Evolutionary conservation across 2,113 vertebrate genomes (phyloP).

Genomic region (Otis tarda): DNA sequence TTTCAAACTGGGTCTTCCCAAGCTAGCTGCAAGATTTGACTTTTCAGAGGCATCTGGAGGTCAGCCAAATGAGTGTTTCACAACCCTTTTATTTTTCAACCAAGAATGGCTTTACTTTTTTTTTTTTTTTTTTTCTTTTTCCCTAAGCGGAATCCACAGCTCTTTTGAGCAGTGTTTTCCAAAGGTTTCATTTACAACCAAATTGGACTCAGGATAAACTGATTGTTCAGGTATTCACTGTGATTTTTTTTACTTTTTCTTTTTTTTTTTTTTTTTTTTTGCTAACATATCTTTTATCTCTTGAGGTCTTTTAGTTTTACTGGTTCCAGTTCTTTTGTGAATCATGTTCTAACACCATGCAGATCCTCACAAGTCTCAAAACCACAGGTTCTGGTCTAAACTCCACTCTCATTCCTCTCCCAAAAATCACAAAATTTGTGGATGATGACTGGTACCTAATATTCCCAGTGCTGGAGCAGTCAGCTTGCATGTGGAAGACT

Average conservation of each 20-base stretch:
- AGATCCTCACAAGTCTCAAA: neutral
- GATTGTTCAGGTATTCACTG: neutral
- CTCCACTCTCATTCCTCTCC: neutral
- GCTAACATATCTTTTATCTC: too few species aligned
- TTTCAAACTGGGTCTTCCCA: neutral
- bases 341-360: neutral
- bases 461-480: neutral
- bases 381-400: neutral
- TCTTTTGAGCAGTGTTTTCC: neutral
- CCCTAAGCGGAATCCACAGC: neutral
- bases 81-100: neutral
- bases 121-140: neutral
- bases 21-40: neutral
- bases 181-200: neutral
- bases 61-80: neutral
- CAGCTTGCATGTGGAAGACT: neutral
- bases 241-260: slow-evolving; percentile 5
- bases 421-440: neutral
- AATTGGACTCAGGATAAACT: neutral
- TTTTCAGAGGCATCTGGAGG: neutral
- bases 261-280: slow-evolving; percentile 12
- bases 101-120: neutral
- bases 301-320: neutral
- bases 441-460: neutral
- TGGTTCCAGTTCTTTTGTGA: neutral